A percentile compares a stretch with the other conserved stretches of the same genome.
Conservation (phyloP, 2,888 invertebrate genomes). For the Drosophila recens region DNA sequence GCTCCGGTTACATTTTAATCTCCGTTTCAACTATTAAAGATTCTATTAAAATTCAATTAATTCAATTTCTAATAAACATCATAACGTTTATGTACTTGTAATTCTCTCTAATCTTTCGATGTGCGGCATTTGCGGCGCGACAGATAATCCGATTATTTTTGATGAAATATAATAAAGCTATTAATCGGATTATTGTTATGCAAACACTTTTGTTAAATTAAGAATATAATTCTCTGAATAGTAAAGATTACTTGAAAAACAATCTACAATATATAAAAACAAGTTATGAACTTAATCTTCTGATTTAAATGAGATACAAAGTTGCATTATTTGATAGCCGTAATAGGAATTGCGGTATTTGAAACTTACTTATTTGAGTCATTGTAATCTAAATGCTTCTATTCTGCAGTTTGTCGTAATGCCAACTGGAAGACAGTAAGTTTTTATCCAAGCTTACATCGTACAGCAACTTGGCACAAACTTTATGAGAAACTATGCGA, state of each 20-base stretch:
- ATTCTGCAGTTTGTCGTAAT: conserved; percentile 12
- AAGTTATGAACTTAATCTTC: neutral
- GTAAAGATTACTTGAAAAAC: neutral
- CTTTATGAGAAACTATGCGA: conserved; percentile 43
- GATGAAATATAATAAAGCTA: conserved; percentile 20
- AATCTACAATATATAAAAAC: neutral
- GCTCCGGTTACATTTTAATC: too few species aligned
- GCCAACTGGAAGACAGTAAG: conserved; percentile 3
- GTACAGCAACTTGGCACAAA: conserved; percentile 23
- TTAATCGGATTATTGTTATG: conserved; percentile 50
- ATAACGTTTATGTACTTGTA: conserved; percentile 17
- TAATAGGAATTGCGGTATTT: conserved; percentile 35
- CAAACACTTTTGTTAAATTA: conserved; percentile 12
- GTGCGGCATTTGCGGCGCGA: conserved; percentile 6
- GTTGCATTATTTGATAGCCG: conserved; percentile 11
- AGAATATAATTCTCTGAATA: neutral
- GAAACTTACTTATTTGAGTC: conserved; percentile 23
- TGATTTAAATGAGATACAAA: conserved; percentile 7
- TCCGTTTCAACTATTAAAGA: neutral
- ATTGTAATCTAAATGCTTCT: conserved; percentile 18
- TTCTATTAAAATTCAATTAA: neutral
- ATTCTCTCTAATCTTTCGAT: conserved; percentile 29
- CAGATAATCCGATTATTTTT: conserved; percentile 53
- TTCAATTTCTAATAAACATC: neutral
- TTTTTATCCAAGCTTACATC: conserved; percentile 11